These are phyloP conservation scores for Takifugu bimaculatus DNA, from an alignment of 2,113 vertebrate genomes.

Conservation along the genomic window DNA sequence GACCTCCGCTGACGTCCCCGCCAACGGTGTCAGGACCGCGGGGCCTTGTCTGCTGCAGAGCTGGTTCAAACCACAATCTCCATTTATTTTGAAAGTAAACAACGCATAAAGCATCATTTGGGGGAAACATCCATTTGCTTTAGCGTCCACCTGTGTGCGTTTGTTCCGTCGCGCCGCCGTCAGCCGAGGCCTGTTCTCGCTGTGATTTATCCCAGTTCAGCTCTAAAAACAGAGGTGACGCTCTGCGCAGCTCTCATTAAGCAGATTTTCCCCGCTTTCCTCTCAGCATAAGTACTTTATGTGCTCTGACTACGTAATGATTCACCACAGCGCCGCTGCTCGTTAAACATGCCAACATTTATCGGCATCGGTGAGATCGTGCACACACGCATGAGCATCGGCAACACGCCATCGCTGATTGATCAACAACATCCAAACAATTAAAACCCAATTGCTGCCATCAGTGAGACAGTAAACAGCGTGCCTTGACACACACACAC, in stretches of 20 bases:
- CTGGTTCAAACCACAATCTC: neutral
- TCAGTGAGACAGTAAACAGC: neutral
- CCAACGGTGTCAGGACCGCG: too few species aligned
- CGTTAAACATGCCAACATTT: too few species aligned
- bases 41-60: neutral
- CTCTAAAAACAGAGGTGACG: neutral
- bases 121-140: conserved; percentile 34
- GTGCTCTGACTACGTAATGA: conserved; percentile 16
- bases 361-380: neutral
- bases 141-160: conserved; percentile 47
- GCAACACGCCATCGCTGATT: neutral
- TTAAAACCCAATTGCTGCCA: conserved; percentile 7
- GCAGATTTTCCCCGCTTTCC: neutral
- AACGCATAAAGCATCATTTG: too few species aligned
- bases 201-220: conserved; percentile 56
- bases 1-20: too few species aligned
- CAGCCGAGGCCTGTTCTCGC: conserved; percentile 44
- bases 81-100: too few species aligned
- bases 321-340: conserved; percentile 1
- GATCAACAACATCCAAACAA: conserved; percentile 31
- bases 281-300: conserved; percentile 28
- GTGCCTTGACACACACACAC: neutral
- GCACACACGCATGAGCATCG: neutral
- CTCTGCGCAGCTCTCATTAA: too few species aligned
- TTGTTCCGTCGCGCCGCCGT: conserved; percentile 48